Evolutionary conservation across 2,888 invertebrate species (phyloP), one percentile per base, ranked within the genome.

Genomic region (Papilio protenor): DNA sequence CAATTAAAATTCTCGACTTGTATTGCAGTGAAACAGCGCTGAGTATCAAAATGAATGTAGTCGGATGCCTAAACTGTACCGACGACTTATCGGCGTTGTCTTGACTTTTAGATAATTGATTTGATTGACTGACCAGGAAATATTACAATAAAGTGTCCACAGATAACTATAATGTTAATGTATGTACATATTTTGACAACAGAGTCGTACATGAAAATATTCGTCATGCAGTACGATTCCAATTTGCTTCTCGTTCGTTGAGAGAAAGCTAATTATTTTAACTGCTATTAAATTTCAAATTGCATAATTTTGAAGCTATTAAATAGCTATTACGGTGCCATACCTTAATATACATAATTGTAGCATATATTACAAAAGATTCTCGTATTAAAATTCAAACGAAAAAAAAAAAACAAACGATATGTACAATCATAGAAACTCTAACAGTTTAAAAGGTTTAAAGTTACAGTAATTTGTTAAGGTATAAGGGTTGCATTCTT

Each of bases 191-290:
- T 52, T 16, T 73, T 77, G 82, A 45, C 64, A 84, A 84, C 83
- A 83, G 83, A 87, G 85, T 84, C 85, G 83, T 82, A 84, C 84
- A 86, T 89, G 87, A 88, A 89, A 75, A 75, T 87, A 87, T 87
- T 88, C 89, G 92, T 92, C 90, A 92, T 87, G 91, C 90, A 82
- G 86, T 82, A 85, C 87, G 89, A 87, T 83, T 89, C 86, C 84
- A 85, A 87, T 88, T 87, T 85, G 81, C 88, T 87, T 87, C 87
- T 85, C 87, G 87, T 87, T 88, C 83, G 85, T 85, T 85, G 83
- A 90, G 91, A 91, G 92, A 92, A 92, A 93, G 91, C 89, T 85
- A 85, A 86, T 86, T 86, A 86, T 83, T 78, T 72, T 52, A 73
- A 73, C 33, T 66, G 57, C 47, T 49, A 23, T 64, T 73, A 75